Evolutionary conservation across 2,888 invertebrate genomes (phyloP), one percentile per base, ranked within the genome.

Genomic region (Steinernema hermaphroditum): DNA sequence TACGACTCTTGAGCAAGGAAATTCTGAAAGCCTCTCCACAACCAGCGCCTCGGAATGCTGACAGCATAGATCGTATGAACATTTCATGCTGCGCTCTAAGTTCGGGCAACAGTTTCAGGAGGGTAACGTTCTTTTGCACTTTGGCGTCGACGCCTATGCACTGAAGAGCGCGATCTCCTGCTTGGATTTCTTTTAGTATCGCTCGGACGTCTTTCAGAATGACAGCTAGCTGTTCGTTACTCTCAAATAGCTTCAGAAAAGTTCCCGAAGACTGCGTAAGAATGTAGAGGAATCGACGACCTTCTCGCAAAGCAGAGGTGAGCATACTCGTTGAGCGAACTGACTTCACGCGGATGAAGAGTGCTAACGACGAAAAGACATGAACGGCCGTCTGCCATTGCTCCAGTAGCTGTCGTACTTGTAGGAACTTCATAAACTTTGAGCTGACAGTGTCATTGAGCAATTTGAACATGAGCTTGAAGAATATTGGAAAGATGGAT

Each of bases 1-100:
- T 32, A 9, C 62, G 9, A 16, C 62, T 62, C n/a, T 32, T 62
- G 4, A 62, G 32, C 6, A 62, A 16, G 1, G 32, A 29, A 12
- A 62, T 32, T 2, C 4, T 6, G n/a, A 62, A 62, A 16, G 62
- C 62, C 32, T 62, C 62, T 29, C 32, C 62, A 62, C 62, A 62
- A 1, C 62, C 62, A 22, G 34, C 62, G 32, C n/a, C 14, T 16
- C 14, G 14, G 34, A 62, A 62, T 2, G 19, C n/a, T 32, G 32
- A 32, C 32, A 16, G 16, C 62, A 62, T 62, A 1, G 16, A 27
- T 32, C 32, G 6, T 12, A 62, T 8, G 34, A 62, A 62, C 29
- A 32, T 32, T 14, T 62, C 62, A 16, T 62, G 29, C 6, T 22
- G 16, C 16, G 62, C 29, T 14, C 62, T 22, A 29, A 62, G 62